phyloP scores from a whole-genome alignment of 2,888 invertebrate species.

The Tipula lateralis region DNA sequence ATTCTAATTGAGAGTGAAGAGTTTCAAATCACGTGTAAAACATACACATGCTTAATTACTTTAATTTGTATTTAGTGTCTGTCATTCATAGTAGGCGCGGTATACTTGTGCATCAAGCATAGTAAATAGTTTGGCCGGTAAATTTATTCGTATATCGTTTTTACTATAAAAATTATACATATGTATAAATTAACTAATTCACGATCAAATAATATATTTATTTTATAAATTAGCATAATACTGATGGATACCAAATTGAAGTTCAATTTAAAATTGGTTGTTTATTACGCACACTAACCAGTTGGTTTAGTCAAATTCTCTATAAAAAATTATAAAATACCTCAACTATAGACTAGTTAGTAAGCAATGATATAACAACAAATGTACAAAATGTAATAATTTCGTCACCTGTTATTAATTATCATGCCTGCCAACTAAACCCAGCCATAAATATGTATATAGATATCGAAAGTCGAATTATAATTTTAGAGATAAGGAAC shows the following conservation, averaged over 20 bases:
- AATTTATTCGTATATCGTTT: neutral
- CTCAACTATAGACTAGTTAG: no score
- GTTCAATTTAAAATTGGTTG: no score
- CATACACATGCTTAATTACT: neutral
- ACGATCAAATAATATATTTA: neutral
- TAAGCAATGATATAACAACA: no score
- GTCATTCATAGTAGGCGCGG: neutral
- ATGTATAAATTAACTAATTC: neutral
- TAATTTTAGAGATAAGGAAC: neutral
- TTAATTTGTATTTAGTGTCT: no score
- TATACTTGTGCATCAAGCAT: neutral
- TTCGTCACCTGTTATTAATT: no score
- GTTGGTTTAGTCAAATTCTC: no score
- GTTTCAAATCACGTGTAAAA: neutral
- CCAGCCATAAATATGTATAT: neutral
- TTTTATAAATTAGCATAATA: neutral
- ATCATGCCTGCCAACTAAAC: no score
- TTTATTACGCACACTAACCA: no score
- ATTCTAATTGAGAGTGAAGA: no score
- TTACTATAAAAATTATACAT: neutral
- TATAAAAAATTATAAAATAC: no score
- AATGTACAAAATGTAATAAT: no score
- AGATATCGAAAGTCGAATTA: neutral
- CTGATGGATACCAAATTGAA: neutral
- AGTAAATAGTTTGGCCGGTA: neutral